Conservation (phyloP, 2,888 invertebrate species). For the Megalurothrips usitatus region DNA sequence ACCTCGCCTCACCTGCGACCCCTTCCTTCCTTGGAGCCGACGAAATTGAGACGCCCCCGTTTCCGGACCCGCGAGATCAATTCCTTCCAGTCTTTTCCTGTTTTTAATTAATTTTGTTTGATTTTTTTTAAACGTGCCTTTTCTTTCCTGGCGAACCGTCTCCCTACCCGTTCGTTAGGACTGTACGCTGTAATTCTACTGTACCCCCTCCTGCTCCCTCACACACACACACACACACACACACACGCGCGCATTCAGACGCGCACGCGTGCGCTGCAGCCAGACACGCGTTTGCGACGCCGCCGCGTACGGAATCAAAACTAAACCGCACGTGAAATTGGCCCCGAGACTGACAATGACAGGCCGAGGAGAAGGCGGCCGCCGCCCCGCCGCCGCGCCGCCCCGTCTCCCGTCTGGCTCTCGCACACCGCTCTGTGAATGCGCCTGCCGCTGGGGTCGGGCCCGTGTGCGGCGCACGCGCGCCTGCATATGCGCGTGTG, state of each 20-base stretch:
- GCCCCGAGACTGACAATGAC: slow-evolving; percentile 24
- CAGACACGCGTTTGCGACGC: slow-evolving; percentile 39
- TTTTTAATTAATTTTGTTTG: not conserved
- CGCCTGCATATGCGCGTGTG: not conserved
- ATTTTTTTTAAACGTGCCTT: not conserved
- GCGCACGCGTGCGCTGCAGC: not conserved
- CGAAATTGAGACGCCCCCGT: too few species aligned
- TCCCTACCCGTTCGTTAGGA: too few species aligned
- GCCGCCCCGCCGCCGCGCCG: too few species aligned
- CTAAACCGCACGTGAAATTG: slow-evolving; percentile 26
- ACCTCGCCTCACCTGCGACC: not conserved
- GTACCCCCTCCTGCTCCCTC: too few species aligned
- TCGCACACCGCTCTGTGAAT: too few species aligned
- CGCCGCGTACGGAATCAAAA: slow-evolving; percentile 36
- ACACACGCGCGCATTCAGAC: too few species aligned
- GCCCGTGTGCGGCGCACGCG: not conserved
- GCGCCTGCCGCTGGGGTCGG: too few species aligned
- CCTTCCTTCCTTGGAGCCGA: not conserved
- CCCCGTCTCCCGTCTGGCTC: too few species aligned
- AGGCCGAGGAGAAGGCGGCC: not conserved
- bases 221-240: too few species aligned
- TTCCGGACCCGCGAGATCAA: too few species aligned
- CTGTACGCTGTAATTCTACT: too few species aligned
- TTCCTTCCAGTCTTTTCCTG: not conserved
- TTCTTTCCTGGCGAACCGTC: too few species aligned